A percentile compares a stretch with the other conserved stretches of the same genome.
phyloP scores from a whole-genome alignment of 2,113 vertebrate species.

The Mesoclemmys tuberculata region DNA sequence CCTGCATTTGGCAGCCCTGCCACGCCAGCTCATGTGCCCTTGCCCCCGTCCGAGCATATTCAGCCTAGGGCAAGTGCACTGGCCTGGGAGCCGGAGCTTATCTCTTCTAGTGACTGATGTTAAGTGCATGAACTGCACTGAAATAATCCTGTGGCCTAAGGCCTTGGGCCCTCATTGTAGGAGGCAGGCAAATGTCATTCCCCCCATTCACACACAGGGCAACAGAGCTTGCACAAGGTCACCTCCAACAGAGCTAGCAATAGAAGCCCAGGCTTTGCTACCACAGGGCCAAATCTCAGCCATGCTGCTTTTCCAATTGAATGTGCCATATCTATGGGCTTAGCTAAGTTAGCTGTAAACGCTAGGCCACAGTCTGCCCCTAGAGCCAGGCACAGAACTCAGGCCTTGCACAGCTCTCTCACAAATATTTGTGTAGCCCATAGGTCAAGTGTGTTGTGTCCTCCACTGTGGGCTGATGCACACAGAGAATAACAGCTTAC shows the following conservation, averaged over 20 bases:
- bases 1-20: not conserved
- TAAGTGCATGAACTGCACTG: not conserved
- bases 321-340: not conserved
- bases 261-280: not conserved
- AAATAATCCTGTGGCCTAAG: not conserved
- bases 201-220: not conserved
- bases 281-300: not conserved
- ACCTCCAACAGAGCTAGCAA: not conserved
- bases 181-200: not conserved
- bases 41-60: too few species aligned
- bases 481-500: not conserved
- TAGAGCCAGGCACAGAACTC: not conserved
- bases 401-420: not conserved
- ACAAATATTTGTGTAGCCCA: not conserved
- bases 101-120: too few species aligned
- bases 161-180: not conserved
- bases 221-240: not conserved
- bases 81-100: not conserved
- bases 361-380: not conserved
- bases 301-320: not conserved
- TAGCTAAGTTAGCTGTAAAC: not conserved
- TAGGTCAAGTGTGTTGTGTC: not conserved
- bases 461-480: not conserved
- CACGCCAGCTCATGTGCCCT: too few species aligned
- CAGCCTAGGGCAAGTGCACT: not conserved